Conservation (phyloP, 2,113 vertebrate species). For the Verasper variegatus region DNA sequence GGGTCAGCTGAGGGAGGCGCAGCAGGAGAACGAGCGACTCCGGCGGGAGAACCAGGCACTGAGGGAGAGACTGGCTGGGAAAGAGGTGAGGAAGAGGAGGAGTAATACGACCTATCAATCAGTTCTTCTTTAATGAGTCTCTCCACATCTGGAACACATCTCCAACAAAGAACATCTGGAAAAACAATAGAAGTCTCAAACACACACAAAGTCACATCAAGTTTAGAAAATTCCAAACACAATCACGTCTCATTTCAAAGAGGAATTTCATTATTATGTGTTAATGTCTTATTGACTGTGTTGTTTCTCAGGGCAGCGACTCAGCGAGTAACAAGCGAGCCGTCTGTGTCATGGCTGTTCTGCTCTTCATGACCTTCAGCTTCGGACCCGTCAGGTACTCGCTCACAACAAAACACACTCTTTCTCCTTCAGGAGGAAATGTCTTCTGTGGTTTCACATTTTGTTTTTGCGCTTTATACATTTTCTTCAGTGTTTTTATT, state of each 20-base stretch:
- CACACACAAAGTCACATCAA: too few species aligned
- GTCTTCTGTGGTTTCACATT: too few species aligned
- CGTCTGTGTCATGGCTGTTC: conserved; percentile 89
- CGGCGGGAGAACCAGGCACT: conserved; percentile 88
- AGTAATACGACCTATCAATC: too few species aligned
- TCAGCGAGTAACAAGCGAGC: conserved; percentile 84
- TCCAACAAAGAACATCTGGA: too few species aligned
- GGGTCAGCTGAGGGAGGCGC: conserved; percentile 85
- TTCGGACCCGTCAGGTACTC: conserved; percentile 89
- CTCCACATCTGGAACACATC: too few species aligned
- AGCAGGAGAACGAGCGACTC: conserved; percentile 88
- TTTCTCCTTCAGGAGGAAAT: too few species aligned
- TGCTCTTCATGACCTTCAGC: conserved; percentile 91
- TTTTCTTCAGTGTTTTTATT: too few species aligned
- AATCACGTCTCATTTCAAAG: too few species aligned
- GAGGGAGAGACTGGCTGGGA: conserved; percentile 84
- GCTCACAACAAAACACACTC: not conserved
- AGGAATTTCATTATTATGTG: not conserved
- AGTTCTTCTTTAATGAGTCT: too few species aligned
- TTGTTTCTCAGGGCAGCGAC: conserved; percentile 75
- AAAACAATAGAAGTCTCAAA: too few species aligned
- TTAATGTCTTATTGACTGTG: not conserved
- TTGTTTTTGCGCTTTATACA: too few species aligned
- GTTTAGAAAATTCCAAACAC: too few species aligned
- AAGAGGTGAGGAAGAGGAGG: conserved; percentile 65